Base-by-base conservation (phyloP, 2,888 invertebrate species). In the Apotomis turbidana region DNA sequence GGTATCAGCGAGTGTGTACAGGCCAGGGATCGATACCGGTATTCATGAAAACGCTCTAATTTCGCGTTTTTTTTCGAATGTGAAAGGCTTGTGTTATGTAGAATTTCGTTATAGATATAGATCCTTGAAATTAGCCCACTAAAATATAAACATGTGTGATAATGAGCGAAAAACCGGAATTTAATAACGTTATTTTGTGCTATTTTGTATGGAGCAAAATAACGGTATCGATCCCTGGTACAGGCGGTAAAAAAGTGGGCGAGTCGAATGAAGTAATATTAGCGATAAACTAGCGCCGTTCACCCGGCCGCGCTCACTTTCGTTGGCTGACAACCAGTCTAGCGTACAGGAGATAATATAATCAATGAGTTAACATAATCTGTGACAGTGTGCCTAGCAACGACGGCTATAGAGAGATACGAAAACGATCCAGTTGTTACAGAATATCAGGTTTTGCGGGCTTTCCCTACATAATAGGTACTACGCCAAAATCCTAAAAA, bases 291-390 rank as follows among this genome's bases (percentile, higher is more conserved):
- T 86, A 87, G 85, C 82, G 73, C 75, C 82, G 78, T 78, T 79
- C 85, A 81, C 83, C 80, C 78, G 82, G 81, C 78, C 82, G 82
- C 88, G 79, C 86, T 91, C 90, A 89, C 91, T 92, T 92, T 91
- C 92, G 78, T 85, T 82, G 71, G 78, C 71, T 80, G 78, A 78
- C 78, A 82, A 85, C 81, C 82, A 76, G 81, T 70, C 62, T 74
- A 52, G 61, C 60, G 13, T 36, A 46, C 44, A 51, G 62, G 51
- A 59, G 68, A 68, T 72, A 72, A 63, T 68, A 68, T 71, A 71
- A 58, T 71, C 71, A 71, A 60, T 62, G 71, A 71, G 72, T 72
- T 72, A 72, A 72, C 62, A 62, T 46, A 70, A 62, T 71, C 68
- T 62, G 68, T 52, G 71, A 61, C 66, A 61, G 66, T 15, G 51